phyloP scores from a whole-genome alignment of 2,113 vertebrate genomes.

The Onychostoma macrolepis region DNA sequence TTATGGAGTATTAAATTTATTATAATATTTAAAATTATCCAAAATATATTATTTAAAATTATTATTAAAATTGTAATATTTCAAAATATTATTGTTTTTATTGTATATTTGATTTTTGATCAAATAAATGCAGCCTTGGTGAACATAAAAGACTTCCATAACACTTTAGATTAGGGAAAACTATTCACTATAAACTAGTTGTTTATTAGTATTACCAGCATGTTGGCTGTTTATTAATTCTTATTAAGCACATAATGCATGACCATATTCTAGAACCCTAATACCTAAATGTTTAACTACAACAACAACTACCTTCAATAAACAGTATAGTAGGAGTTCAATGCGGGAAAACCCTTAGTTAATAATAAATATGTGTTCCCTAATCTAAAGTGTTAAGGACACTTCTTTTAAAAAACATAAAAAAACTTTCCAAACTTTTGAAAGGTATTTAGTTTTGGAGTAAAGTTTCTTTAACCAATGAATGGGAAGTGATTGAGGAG shows the following conservation, averaged over 20 bases:
- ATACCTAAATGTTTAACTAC: background rate
- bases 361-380: background rate
- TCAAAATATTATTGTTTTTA: too few species aligned
- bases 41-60: too few species aligned
- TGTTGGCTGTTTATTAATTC: too few species aligned
- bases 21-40: too few species aligned
- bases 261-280: too few species aligned
- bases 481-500: background rate
- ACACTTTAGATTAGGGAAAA: too few species aligned
- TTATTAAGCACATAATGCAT: too few species aligned
- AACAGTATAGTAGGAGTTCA: background rate
- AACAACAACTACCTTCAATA: background rate
- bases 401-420: background rate
- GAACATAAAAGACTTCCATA: background rate
- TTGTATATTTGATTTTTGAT: background rate
- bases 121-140: background rate
- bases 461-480: background rate
- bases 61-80: too few species aligned
- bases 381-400: background rate
- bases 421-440: background rate
- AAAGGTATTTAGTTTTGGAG: background rate
- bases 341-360: background rate
- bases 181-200: too few species aligned
- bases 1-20: too few species aligned
- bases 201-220: too few species aligned